A percentile compares a stretch with the other conserved stretches of the same genome.
These are phyloP conservation scores for Cygnus atratus DNA, from an alignment of 2,113 vertebrate genomes.

Conservation along the genomic window DNA sequence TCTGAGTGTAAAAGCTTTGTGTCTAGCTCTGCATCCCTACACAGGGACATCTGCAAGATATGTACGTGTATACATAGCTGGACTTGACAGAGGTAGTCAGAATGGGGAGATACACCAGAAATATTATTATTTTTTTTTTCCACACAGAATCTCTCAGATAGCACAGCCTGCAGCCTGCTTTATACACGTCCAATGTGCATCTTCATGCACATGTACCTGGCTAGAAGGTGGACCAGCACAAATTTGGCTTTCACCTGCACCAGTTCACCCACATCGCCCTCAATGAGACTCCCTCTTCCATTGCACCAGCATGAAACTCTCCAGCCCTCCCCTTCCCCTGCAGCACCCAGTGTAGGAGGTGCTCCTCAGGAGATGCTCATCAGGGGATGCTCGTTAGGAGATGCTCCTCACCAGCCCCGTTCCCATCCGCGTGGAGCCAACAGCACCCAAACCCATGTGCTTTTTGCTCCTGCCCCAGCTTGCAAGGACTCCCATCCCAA, in stretches of 20 bases:
- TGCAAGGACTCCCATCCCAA: neutral
- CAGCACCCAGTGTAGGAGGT: accelerated
- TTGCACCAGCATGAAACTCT: neutral
- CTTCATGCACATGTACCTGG: accelerated
- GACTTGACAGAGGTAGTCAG: neutral
- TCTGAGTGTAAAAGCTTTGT: neutral
- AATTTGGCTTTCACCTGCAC: neutral
- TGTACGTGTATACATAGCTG: neutral
- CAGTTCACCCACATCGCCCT: neutral
- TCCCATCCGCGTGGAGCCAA: neutral
- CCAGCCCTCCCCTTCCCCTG: neutral
- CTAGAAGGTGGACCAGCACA: neutral
- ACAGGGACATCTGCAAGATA: neutral
- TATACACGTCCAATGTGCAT: neutral
- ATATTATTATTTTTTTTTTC: neutral
- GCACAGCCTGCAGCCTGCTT: neutral
- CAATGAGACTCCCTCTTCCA: accelerated
- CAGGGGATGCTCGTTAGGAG: neutral
- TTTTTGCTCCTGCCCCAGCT: accelerated
- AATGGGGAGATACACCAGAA: neutral
- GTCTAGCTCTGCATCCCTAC: neutral
- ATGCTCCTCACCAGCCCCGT: neutral
- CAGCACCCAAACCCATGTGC: neutral
- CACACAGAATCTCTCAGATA: neutral
- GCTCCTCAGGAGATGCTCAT: neutral